Conservation (phyloP, 2,113 vertebrate species). For the Sinocyclocheilus grahami region DNA sequence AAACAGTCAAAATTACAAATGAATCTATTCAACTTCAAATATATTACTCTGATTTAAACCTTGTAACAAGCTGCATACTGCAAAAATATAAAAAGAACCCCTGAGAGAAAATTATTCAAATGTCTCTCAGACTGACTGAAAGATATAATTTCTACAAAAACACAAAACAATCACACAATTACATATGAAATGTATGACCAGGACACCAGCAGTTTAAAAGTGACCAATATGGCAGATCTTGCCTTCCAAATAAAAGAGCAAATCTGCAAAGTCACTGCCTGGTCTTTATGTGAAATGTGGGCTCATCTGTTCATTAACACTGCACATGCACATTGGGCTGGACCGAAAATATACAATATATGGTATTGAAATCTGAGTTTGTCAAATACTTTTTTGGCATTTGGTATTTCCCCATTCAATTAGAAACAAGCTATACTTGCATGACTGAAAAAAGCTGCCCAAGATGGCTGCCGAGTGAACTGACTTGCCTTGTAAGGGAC, state of each 20-base stretch:
- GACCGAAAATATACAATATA: no score
- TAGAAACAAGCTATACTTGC: not conserved
- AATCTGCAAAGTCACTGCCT: no score
- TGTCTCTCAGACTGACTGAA: not conserved
- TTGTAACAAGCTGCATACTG: not conserved
- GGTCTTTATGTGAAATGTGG: no score
- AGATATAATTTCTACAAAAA: not conserved
- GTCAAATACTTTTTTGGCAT: not conserved
- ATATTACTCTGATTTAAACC: constrained; percentile 17
- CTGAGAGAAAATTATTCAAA: not conserved
- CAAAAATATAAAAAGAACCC: not conserved
- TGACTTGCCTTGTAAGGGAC: not conserved
- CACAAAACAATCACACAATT: no score
- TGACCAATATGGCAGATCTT: no score
- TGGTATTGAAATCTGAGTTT: not conserved
- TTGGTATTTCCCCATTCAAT: not conserved
- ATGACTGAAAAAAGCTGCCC: not conserved
- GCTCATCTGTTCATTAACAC: no score
- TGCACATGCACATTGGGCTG: no score
- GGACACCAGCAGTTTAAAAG: not conserved
- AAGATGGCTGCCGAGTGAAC: not conserved
- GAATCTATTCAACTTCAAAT: not conserved
- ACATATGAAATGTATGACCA: not conserved
- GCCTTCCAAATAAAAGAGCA: no score
- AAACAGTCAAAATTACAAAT: not conserved